A percentile compares a stretch with the other conserved stretches of the same genome.
phyloP scores from a whole-genome alignment of 2,888 invertebrate genomes.

The Sturmia bella region DNA sequence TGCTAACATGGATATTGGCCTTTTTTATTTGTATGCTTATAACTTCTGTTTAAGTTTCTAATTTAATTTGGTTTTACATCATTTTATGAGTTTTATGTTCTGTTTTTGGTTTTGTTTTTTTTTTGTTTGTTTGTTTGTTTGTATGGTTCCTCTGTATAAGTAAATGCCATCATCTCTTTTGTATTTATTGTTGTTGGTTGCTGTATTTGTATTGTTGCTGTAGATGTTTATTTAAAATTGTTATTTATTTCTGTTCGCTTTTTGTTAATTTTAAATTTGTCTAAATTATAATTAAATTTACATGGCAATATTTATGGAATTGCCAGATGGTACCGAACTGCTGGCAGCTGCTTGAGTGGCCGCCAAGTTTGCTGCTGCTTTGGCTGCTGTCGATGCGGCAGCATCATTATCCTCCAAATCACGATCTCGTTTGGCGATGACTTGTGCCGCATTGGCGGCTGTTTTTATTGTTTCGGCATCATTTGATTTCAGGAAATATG shows the following conservation, averaged over 20 bases:
- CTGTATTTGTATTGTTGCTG: conserved; percentile 58
- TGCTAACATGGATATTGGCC: no score
- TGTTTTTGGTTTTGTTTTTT: conserved; percentile 11
- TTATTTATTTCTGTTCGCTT: conserved; percentile 6
- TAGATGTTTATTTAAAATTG: conserved; percentile 22
- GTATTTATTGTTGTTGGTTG: conserved; percentile 69
- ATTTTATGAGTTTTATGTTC: neutral
- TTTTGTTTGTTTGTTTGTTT: conserved; percentile 27
- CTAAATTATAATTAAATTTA: conserved; percentile 34
- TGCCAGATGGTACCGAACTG: conserved; percentile 54
- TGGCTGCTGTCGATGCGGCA: conserved; percentile 31
- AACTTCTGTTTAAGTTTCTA: neutral
- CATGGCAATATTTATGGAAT: conserved; percentile 65
- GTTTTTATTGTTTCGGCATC: conserved; percentile 77
- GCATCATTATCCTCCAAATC: conserved; percentile 52
- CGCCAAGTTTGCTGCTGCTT: conserved; percentile 23
- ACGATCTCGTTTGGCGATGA: conserved; percentile 54
- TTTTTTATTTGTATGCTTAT: neutral
- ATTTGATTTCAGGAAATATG: conserved; percentile 87
- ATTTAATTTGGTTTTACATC: conserved; percentile 25
- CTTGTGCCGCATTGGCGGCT: conserved; percentile 72
- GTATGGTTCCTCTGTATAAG: conserved; percentile 63
- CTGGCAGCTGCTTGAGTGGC: conserved; percentile 18
- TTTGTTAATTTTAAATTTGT: neutral
- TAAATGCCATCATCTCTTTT: conserved; percentile 69